These are phyloP conservation scores for Troides helena DNA, from an alignment of 2,888 invertebrate species.

Conservation along the genomic window DNA sequence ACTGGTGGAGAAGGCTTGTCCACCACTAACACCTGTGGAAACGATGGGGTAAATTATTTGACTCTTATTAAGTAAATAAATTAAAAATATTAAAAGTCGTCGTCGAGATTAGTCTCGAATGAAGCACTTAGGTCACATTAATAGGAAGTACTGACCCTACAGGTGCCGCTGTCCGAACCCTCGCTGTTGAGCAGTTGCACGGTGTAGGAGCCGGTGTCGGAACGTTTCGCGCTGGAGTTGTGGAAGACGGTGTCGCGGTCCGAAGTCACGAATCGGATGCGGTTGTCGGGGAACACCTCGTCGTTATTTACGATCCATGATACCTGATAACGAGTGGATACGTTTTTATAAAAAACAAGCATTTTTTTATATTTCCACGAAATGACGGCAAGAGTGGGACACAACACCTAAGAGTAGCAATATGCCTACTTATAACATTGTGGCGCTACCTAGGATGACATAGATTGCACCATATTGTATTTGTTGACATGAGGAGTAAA, in stretches of 20 bases:
- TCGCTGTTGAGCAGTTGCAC: constrained; percentile 93
- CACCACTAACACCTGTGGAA: constrained; percentile 81
- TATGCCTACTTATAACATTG: neutral
- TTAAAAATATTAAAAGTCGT: neutral
- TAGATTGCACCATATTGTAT: neutral
- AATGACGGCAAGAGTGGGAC: too few species aligned
- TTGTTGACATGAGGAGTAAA: constrained; percentile 33
- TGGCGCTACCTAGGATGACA: too few species aligned
- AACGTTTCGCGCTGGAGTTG: constrained; percentile 93
- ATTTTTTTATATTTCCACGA: too few species aligned
- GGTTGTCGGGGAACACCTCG: constrained; percentile 88
- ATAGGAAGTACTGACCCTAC: constrained; percentile 82
- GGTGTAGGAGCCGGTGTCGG: constrained; percentile 96
- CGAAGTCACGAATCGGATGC: constrained; percentile 92
- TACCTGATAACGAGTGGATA: constrained; percentile 49
- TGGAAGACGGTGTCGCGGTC: constrained; percentile 89
- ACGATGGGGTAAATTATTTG: neutral
- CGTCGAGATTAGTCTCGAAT: neutral
- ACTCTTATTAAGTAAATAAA: neutral
- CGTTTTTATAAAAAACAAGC: too few species aligned
- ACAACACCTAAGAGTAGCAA: neutral
- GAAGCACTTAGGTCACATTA: neutral
- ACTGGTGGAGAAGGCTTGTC: constrained; percentile 94
- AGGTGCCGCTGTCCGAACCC: constrained; percentile 94
- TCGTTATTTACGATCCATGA: constrained; percentile 95